Base-by-base conservation (phyloP, 64 coral and sea anemone species). In the Acropora yongei region DNA sequence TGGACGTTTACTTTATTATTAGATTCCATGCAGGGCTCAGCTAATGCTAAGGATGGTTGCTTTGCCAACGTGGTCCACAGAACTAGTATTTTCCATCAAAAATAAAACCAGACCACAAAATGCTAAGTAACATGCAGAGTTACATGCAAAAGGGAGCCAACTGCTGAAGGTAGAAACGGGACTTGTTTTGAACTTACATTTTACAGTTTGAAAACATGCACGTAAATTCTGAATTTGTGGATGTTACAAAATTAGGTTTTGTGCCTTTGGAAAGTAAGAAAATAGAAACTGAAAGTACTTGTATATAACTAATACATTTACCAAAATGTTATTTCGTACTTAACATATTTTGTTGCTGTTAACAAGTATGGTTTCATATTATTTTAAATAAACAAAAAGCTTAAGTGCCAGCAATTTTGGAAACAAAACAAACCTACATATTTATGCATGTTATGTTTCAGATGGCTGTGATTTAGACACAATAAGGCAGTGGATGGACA, bases 401-500 rank as follows among this genome's bases (percentile, higher is more conserved):
- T 68, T 30, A 42, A 76, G 19, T 41, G 5, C 12, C 10, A 76
- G 44, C 10, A 76, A 76, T 76, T 13, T 45, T 76, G 11, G 40
- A 76, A 42, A 2, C 40, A 44, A 76, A 42, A 2, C 40, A 44
- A 78, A 13, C 46, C 16, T 46, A 1, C 51, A 55, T 55, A 55
- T 7, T n/a, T 78, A 49, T 78, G 6, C 2, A 17, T 49, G 13
- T 68, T 40, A 43, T 69, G 30, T 48, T 65, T 68, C 71, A 68
- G 61, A 69, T 66, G 60, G 68, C 13, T 86, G 60, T 86, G 82
- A 68, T 13, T 6, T 48, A 58, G 40, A 47, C 3, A 72, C 60
- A 48, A 40, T 86, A 41, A 66, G 46, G 46, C 60, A 86, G 82
- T 86, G 82, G 82, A 85, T 17, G 30, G 79, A 82, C 13, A 42